Conservation (phyloP, 2,888 invertebrate genomes). For the Tridacna crocea region DNA sequence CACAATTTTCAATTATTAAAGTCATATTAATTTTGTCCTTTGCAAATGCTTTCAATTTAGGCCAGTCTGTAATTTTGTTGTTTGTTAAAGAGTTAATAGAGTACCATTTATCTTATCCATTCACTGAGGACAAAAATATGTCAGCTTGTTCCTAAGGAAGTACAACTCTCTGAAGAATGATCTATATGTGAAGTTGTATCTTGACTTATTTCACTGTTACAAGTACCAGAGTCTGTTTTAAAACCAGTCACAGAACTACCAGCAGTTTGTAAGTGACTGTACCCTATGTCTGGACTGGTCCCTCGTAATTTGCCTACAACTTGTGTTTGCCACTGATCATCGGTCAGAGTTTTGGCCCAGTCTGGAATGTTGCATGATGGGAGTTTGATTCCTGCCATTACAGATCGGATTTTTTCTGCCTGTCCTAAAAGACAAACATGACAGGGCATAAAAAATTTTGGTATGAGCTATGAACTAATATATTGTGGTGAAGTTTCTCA, state of each 20-base stretch:
- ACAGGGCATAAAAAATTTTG: neutral
- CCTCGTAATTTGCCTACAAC: conserved; percentile 68
- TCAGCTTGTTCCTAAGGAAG: too few species aligned
- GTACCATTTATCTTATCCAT: too few species aligned
- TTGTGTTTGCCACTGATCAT: conserved; percentile 79
- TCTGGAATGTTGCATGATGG: conserved; percentile 77
- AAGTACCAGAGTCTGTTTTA: conserved; percentile 2
- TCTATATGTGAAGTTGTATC: neutral
- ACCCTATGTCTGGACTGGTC: conserved; percentile 30
- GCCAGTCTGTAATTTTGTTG: neutral
- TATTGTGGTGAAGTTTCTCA: neutral
- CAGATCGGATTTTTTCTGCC: conserved; percentile 75
- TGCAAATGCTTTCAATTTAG: neutral
- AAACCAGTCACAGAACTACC: neutral
- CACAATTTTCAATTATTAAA: neutral
- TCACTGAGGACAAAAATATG: too few species aligned
- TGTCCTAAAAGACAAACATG: conserved; percentile 69
- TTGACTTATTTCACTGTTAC: too few species aligned
- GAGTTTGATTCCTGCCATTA: conserved; percentile 78
- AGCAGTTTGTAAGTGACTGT: neutral
- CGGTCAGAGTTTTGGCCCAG: conserved; percentile 78
- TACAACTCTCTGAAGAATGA: too few species aligned
- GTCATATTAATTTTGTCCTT: neutral
- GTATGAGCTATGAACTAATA: neutral
- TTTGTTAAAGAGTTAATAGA: neutral